Conservation (phyloP, 2,888 invertebrate species). For the Petrolisthes manimaculis region DNA sequence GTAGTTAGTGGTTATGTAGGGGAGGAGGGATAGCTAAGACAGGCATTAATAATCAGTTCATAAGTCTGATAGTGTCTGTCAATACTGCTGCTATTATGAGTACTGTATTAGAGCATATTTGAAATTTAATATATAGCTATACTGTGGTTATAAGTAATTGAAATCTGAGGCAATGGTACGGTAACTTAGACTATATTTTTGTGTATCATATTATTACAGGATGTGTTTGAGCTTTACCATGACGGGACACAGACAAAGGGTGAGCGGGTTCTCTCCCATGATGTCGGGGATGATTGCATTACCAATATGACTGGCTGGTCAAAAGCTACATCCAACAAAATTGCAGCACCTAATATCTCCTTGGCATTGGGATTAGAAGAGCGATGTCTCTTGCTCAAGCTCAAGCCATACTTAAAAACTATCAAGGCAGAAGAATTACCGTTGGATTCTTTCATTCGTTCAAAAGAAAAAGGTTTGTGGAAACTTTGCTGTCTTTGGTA, state of each 20-base stretch:
- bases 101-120: neutral
- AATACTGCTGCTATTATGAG: too few relatives aligned
- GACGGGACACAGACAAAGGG: constrained; percentile 56
- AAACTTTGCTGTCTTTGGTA: too few relatives aligned
- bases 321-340: constrained; percentile 26
- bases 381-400: constrained; percentile 48
- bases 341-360: constrained; percentile 43
- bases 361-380: constrained; percentile 58
- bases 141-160: neutral
- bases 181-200: neutral
- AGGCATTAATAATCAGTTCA: too few relatives aligned
- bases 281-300: constrained; percentile 62
- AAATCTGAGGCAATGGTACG: neutral
- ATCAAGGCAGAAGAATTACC: constrained; percentile 29
- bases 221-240: constrained; percentile 61
- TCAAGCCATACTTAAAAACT: constrained; percentile 44
- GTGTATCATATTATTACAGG: constrained; percentile 25
- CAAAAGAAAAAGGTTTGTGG: constrained; percentile 40
- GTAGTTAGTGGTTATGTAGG: too few relatives aligned
- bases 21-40: too few relatives aligned
- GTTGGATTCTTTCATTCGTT: neutral
- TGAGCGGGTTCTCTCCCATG: constrained; percentile 58
- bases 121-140: neutral
- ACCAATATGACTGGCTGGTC: constrained; percentile 63
- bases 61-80: too few relatives aligned